Base-by-base conservation (phyloP, 1,140 invertebrate genomes). In the Micrasema minimum region DNA sequence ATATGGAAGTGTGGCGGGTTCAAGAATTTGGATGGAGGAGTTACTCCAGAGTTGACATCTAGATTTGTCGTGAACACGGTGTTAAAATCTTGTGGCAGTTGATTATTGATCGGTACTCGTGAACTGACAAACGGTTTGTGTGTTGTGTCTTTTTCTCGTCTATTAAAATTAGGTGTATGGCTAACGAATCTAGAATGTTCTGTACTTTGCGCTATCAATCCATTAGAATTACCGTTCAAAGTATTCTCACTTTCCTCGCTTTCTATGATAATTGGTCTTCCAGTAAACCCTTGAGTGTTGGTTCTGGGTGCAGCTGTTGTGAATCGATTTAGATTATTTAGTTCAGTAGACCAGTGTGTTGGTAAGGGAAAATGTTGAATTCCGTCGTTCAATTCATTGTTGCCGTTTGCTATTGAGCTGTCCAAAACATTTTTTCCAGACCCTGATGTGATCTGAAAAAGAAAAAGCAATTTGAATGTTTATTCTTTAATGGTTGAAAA, bases 261-360 rank as follows among this genome's bases (percentile, higher is more conserved):
- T 51, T 51, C 48, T 7, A 72, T 66, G 16, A 72, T 46, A n/a
- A 72, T 75, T 2, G 73, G 70, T 45, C 59, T 72, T 69, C 69
- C 69, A 14, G 66, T 61, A 26, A 72, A 72, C 11, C 66, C 57
- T 10, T 38, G 46, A 14, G 26, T 66, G n/a, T 26, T 59, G 3
- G 37, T 31, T 2, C 59, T 2, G 6, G 73, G 61, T n/a, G 31
- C 51, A 9, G 70, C n/a, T 6, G 73, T 75, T 2, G 73, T 75
- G 23, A 57, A 66, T 22, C 43, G 38, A 45, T 75, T 69, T 22
- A 14, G 16, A 31, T 66, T 69, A 1, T 53, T 38, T 2, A 66
- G 26, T 38, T 75, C 73, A n/a, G 73, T 75, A 37, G 73, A 75
- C 73, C 73, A 75, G 46, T 75, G 73, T 4, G 69, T 75, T 2